Percentiles rank a stretch among this genome's conserved stretches.
These are phyloP conservation scores for Notechis scutatus DNA, from an alignment of 2,113 vertebrate genomes.

Conservation along the genomic window DNA sequence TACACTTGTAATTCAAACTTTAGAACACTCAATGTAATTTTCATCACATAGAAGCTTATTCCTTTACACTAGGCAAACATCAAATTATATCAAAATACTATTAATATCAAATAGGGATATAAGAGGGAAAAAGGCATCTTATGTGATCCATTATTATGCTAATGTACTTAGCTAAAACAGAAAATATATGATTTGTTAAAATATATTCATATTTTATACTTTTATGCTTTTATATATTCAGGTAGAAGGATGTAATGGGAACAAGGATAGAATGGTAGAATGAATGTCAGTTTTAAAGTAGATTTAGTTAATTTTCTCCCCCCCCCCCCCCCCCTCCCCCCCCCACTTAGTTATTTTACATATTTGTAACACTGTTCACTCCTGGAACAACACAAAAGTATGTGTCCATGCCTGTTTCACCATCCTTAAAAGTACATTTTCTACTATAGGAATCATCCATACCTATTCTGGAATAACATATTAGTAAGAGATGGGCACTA, in stretches of 20 bases:
- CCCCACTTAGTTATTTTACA: background rate
- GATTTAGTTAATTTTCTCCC: background rate
- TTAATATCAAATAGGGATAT: background rate
- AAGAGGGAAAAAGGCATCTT: background rate
- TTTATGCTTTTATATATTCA: background rate
- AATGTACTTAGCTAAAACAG: background rate
- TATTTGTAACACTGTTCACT: background rate
- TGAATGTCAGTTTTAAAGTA: background rate
- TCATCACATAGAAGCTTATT: background rate
- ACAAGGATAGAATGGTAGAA: background rate
- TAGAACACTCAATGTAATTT: background rate
- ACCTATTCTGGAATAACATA: background rate
- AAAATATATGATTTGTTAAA: background rate
- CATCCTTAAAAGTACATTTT: background rate
- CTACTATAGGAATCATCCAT: background rate
- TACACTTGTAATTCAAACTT: background rate
- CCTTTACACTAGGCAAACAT: background rate
- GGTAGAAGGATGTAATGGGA: background rate
- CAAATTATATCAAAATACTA: background rate
- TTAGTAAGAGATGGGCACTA: background rate
- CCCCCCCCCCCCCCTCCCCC: accelerated
- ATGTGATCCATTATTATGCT: background rate
- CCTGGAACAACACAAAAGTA: background rate
- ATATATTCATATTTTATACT: background rate
- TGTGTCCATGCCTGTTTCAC: background rate